Percentiles rank a stretch among this genome's conserved stretches.
Conservation (phyloP, 2,113 vertebrate species). For the Bolborhynchus lineola region DNA sequence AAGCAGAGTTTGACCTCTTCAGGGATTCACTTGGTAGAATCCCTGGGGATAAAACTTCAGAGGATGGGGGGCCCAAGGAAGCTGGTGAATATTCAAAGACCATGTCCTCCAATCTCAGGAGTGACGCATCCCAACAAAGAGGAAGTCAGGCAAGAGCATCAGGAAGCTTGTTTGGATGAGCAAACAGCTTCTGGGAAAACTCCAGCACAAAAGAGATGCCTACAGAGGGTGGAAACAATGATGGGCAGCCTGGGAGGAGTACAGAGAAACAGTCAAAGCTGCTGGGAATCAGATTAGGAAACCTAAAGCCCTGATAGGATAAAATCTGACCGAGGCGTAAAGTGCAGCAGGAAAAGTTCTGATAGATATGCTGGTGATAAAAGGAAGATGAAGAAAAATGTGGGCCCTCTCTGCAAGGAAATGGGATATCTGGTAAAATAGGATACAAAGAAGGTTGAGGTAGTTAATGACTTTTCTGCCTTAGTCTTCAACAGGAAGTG, state of each 20-base stretch:
- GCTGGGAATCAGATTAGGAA: not conserved
- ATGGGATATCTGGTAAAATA: not conserved
- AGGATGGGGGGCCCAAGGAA: not conserved
- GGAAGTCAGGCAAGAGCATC: not conserved
- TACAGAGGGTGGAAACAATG: not conserved
- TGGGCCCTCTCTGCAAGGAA: not conserved
- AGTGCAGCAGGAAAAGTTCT: not conserved
- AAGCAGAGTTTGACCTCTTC: not conserved
- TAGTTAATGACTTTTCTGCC: not conserved
- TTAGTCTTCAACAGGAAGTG: not conserved
- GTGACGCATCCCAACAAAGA: not conserved
- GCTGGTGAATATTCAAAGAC: not conserved
- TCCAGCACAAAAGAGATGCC: not conserved
- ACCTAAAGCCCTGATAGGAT: not conserved
- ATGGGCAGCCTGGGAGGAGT: not conserved
- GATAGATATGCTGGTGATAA: not conserved
- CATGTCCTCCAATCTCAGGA: not conserved
- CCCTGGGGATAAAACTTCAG: not conserved
- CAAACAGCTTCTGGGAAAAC: not conserved
- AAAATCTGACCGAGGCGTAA: not conserved
- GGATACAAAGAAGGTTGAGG: not conserved
- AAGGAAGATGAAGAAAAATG: not conserved
- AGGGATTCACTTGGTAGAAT: not conserved
- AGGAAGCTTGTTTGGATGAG: not conserved
- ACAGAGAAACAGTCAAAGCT: not conserved